A percentile compares a stretch with the other conserved stretches of the same genome.
Conservation (phyloP, 2,113 vertebrate species). For the Macrotus californicus region DNA sequence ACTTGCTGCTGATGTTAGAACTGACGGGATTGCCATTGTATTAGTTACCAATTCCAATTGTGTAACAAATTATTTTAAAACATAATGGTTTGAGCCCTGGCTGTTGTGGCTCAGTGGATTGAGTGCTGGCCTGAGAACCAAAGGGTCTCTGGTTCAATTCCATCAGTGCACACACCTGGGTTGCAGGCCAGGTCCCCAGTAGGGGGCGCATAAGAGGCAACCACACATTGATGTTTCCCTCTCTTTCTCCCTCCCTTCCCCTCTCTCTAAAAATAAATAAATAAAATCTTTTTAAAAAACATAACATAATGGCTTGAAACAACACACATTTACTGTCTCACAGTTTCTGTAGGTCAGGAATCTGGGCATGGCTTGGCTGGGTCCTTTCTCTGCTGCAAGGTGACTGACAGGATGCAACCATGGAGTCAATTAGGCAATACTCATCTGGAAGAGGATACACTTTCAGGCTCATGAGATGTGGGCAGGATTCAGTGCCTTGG, state of each 20-base stretch:
- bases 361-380: not conserved
- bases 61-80: not conserved
- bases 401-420: not conserved
- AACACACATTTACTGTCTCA: not conserved
- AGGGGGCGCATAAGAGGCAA: no score
- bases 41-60: not conserved
- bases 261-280: no score
- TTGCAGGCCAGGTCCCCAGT: no score
- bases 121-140: no score
- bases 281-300: no score
- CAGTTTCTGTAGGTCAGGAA: not conserved
- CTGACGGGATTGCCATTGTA: not conserved
- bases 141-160: no score
- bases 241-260: no score
- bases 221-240: no score
- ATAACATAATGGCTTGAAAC: not conserved
- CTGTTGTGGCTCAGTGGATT: no score
- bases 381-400: not conserved
- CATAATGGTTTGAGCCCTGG: not conserved
- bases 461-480: not conserved
- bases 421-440: not conserved
- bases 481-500: not conserved
- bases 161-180: no score
- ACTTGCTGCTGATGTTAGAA: not conserved
- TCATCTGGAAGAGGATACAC: not conserved